A percentile compares a stretch with the other conserved stretches of the same genome.
phyloP scores from a whole-genome alignment of 1,140 invertebrate genomes.

The Diprion similis region DNA sequence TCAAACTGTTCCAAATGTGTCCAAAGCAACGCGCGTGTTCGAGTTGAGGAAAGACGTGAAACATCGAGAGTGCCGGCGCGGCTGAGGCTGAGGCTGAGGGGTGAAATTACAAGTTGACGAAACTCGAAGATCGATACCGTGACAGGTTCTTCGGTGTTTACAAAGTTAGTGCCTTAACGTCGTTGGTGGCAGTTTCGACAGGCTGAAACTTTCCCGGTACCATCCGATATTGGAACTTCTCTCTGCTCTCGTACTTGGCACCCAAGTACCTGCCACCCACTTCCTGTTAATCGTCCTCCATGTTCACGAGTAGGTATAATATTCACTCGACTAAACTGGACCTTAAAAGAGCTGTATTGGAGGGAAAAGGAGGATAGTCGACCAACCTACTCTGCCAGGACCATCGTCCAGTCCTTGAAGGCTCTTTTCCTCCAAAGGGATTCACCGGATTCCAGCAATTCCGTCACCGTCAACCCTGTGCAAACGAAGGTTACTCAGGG shows the following conservation, averaged over 20 bases:
- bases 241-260: neutral
- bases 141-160: conserved; percentile 5
- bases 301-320: too few relatives aligned
- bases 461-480: too few relatives aligned
- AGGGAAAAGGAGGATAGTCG: too few relatives aligned
- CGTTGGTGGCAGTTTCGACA: neutral
- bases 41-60: neutral
- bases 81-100: neutral
- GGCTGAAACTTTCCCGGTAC: neutral
- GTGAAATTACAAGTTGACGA: neutral
- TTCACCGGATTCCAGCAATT: too few relatives aligned
- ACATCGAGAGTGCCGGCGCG: neutral
- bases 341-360: too few relatives aligned
- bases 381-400: too few relatives aligned
- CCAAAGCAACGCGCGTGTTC: neutral
- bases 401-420: too few relatives aligned
- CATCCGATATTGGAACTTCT: neutral
- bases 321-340: too few relatives aligned
- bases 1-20: neutral
- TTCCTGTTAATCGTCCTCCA: neutral
- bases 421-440: too few relatives aligned
- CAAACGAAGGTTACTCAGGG: too few relatives aligned
- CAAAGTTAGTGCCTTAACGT: neutral
- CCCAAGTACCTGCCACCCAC: neutral
- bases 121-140: conserved; percentile 2